Evolutionary conservation across 1,140 invertebrate genomes (phyloP), one percentile per base, ranked within the genome.

Genomic region (Aricia agestis): DNA sequence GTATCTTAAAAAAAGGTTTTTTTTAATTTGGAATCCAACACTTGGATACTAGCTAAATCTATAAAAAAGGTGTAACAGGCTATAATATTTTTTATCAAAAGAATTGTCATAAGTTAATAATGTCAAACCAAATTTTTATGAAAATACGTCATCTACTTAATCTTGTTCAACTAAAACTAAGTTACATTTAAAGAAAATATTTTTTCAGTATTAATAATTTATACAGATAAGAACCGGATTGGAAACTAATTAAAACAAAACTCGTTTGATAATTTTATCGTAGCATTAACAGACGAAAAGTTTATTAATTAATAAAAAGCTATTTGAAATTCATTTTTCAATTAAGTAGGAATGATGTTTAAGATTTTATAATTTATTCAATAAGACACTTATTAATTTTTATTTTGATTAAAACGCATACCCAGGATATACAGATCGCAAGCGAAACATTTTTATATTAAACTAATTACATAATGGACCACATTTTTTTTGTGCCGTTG

Each of bases 241-340:
- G 45, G 45, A 52, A 52, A 52, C 45, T 52, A 52, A 52, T 52
- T 52, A 52, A 52, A 52, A 52, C 45, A 52, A 52, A 52, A 52
- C 45, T 52, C 45, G 45, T 52, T 52, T 52, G 45, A 52, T 52
- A 52, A 52, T 52, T 52, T 52, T 52, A 13, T 52, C 45, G 45
- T 13, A 52, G 45, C 45, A 15, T 13, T 52, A 52, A 52, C 45
- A 52, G 45, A 52, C 45, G 45, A 52, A 52, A 52, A 52, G 45
- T 52, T 52, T 52, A 52, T 52, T 52, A 52, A 52, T 52, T 52
- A 52, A 52, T 52, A 52, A 52, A 52, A 52, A 52, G 13, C 45
- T 52, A 52, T 52, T 52, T 52, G 45, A 15, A 52, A 52, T 52
- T 52, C 45, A 52, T 52, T 52, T 52, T 52, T 52, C 45, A 52